Base-by-base conservation (phyloP, 1,140 invertebrate species). In the Pogonomyrmex californicus region DNA sequence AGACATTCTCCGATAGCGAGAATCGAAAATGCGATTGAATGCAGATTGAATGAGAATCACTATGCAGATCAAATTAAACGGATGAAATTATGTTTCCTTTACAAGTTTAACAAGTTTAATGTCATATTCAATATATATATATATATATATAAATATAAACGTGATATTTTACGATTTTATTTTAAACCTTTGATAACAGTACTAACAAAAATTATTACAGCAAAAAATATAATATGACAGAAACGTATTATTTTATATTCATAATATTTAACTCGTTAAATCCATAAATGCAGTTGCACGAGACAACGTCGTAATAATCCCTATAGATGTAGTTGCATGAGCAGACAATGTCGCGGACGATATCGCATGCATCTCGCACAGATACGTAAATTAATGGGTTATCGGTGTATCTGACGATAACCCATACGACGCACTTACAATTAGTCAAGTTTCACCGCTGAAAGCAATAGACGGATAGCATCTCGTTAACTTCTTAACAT, bases 401-500 rank as follows among this genome's bases (percentile, higher is more conserved):
- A 83, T 83, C 68, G 54, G 41, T 38, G 14, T 54, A 49, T 75
- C 66, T 47, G 51, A 17, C 51, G 62, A 78, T 66, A 65, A 66
- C 30, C 30, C 63, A 68, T 56, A 49, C 47, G 23, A 36, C 63
- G 78, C 51, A 7, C 47, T 70, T 76, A 76, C 73, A 60, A 76
- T 44, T 36, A 58, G 51, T 56, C 77, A 54, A 41, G 63, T 56
- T 70, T 81, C 65, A 33, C 63, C 7, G 62, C 1, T 70, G 23
- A 81, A 81, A 58, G 65, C 51, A 73, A 73, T 36, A 73, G 79
- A 83, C 54, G 7, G 6, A 44, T 60, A 83, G 60, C 41, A 44
- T 49, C 79, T 83, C 44, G n/a, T 83, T 73, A 49, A 30, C 63
- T 81, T n/a, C 77, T 81, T 41, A 68, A 75, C 66, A 38, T 44